Evolutionary conservation across 2,888 invertebrate species (phyloP), one percentile per base, ranked within the genome.

Genomic region (Tetrapedia diversipes): DNA sequence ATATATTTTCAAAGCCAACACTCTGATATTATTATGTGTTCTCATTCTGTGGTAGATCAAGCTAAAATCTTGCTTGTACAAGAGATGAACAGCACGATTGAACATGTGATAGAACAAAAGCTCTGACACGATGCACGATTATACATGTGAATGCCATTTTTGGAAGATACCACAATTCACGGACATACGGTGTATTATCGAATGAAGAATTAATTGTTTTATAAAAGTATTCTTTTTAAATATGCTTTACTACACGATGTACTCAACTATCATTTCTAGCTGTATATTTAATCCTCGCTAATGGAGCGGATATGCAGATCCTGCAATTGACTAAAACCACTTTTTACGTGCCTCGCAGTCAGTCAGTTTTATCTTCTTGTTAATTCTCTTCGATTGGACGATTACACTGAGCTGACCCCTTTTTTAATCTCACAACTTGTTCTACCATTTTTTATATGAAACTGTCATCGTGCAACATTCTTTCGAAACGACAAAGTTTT

Each of bases 101-200:
- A 77, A 63, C 60, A 69, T 77, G 67, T 68, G 41, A 77, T 77
- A 73, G 60, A 69, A 84, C 53, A 47, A 70, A 74, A 70, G 53
- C 68, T 81, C 60, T 78, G 49, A 79, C 71, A 79, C 75, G 59
- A 78, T 88, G 88, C 88, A 88, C 86, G 88, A 86, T 79, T 81
- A 47, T 84, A 85, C 69, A 83, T 83, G 85, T 84, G 81, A 83
- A 85, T 86, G 84, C 79, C 68, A 64, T 79, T 74, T 76, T 57
- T 4, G 70, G 77, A 77, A 61, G 53, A 80, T 77, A 83, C 79
- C 76, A 82, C 84, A 81, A 83, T 53, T 82, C 86, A 81, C 77
- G 84, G 79, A 80, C 79, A 80, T 77, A 67, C 54, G 53, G 39
- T 64, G 70, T 60, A 65, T 53, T 59, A 41, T 14, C 32, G 29